These are phyloP conservation scores for Miichthys miiuy DNA, from an alignment of 2,797 vertebrate genomes.

Conservation along the genomic window DNA sequence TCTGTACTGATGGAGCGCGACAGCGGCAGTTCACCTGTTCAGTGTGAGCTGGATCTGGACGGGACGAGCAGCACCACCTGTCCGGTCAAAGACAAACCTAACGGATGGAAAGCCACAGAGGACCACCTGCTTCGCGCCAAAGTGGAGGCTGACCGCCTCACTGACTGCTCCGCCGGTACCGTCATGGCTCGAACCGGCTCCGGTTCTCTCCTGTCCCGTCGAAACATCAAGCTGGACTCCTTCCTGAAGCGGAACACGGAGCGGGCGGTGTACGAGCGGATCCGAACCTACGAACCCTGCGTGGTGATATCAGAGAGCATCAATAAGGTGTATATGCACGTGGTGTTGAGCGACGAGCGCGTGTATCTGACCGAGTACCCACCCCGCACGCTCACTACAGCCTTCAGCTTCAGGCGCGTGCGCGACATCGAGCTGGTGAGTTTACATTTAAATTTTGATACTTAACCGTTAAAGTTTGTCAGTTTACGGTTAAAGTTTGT, in stretches of 20 bases:
- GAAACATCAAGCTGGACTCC: conserved; percentile 83
- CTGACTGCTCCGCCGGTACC: background rate
- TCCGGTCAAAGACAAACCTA: no score
- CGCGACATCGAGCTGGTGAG: conserved; percentile 87
- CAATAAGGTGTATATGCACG: conserved; percentile 83
- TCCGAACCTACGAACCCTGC: conserved; percentile 85
- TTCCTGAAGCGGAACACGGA: conserved; percentile 85
- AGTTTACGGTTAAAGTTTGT: no score
- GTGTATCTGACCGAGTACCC: conserved; percentile 85
- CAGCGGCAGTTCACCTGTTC: conserved; percentile 17
- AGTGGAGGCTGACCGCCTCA: background rate
- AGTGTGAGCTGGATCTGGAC: background rate
- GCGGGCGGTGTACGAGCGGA: conserved; percentile 78
- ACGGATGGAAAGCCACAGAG: background rate
- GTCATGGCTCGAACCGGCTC: conserved; percentile 73
- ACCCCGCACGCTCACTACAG: conserved; percentile 80
- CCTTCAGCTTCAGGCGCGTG: conserved; percentile 78
- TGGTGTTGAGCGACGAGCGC: conserved; percentile 84
- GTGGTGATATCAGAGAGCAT: conserved; percentile 80
- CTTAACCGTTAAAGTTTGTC: no score
- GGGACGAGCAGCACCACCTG: no score
- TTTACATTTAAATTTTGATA: background rate
- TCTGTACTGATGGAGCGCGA: background rate
- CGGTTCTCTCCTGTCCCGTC: conserved; percentile 53
- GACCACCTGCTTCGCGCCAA: no score